A percentile compares a stretch with the other conserved stretches of the same genome.
Conservation (phyloP, 1,140 invertebrate genomes). For the Apis dorsata region DNA sequence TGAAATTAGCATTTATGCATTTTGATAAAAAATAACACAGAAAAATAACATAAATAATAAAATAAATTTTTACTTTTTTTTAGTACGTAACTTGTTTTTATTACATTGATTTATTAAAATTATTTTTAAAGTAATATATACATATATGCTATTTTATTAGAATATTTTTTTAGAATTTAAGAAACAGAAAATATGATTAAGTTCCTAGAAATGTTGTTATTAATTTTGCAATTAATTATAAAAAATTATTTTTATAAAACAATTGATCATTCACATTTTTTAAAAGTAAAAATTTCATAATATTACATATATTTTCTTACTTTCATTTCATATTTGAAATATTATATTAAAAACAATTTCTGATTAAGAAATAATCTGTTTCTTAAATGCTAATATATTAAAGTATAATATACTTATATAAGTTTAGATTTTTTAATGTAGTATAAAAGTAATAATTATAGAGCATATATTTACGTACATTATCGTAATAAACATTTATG, state of each 20-base stretch:
- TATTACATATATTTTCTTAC: neutral
- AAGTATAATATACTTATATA: neutral
- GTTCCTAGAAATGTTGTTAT: neutral
- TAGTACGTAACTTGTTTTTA: neutral
- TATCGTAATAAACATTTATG: neutral
- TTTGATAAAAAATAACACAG: neutral
- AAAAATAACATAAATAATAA: neutral
- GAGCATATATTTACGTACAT: neutral
- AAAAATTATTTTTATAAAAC: neutral
- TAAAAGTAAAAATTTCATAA: neutral
- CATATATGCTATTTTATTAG: neutral
- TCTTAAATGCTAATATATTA: neutral
- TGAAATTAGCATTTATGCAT: neutral
- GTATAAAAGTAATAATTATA: slow-evolving; percentile 12
- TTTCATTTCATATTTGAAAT: neutral
- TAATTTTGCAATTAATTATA: neutral
- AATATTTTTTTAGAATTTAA: slow-evolving; percentile 1
- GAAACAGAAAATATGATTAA: slow-evolving; percentile 22
- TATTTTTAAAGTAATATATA: slow-evolving; percentile 12
- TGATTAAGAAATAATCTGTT: neutral
- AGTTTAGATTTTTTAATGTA: neutral
- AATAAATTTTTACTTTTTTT: neutral
- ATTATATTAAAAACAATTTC: neutral
- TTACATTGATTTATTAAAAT: neutral
- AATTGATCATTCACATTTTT: neutral